phyloP scores from a whole-genome alignment of 2,888 invertebrate species.

The Willowsia nigromaculata region DNA sequence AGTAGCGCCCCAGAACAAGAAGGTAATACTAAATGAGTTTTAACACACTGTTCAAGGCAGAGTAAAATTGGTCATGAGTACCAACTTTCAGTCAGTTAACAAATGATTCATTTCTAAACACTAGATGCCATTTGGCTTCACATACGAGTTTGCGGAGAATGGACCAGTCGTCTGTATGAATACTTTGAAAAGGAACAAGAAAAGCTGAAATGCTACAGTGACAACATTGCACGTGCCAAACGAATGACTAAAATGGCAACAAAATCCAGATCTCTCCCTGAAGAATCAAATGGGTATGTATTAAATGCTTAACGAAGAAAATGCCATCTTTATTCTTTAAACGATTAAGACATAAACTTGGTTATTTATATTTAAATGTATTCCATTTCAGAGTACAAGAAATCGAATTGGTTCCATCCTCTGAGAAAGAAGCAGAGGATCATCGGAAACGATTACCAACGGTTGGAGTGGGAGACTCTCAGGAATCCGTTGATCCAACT shows the following conservation, averaged over 20 bases:
- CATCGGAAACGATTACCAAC: conserved; percentile 66
- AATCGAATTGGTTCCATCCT: conserved; percentile 9
- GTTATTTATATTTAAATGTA: no score
- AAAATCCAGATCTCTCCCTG: not conserved
- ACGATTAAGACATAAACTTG: no score
- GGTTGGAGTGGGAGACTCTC: conserved; percentile 73
- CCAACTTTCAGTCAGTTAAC: not conserved
- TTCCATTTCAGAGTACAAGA: not conserved
- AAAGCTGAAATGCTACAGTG: conserved; percentile 70
- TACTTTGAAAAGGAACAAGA: conserved; percentile 91
- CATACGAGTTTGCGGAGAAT: conserved; percentile 94
- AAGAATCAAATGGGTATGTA: conserved; percentile 27
- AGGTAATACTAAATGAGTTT: conserved; percentile 81
- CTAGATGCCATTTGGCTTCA: conserved; percentile 95
- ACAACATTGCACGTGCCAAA: conserved; percentile 49
- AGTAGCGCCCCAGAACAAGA: conserved; percentile 97
- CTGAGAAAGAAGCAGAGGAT: not conserved
- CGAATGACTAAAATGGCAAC: conserved; percentile 10
- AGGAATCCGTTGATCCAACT: conserved; percentile 74
- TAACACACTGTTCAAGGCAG: not conserved
- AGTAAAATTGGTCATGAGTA: no score
- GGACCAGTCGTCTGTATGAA: conserved; percentile 93
- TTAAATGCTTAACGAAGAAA: not conserved
- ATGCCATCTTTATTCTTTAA: no score
- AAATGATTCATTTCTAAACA: not conserved